Base-by-base conservation (phyloP, 2,113 vertebrate genomes). In the Cryptotis parvus region DNA sequence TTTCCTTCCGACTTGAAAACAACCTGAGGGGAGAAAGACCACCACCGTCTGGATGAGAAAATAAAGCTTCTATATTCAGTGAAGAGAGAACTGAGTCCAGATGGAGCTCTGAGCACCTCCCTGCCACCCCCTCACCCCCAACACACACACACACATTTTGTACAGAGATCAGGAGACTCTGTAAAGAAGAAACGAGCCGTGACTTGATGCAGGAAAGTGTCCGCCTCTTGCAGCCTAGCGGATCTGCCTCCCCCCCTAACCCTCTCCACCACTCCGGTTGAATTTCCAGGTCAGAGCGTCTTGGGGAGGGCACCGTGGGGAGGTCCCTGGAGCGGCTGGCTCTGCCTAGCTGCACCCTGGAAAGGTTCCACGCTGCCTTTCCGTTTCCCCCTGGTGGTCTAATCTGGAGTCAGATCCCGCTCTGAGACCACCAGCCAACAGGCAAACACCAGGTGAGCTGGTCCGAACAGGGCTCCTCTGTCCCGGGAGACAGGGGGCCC, bases 371-470 rank as follows among this genome's bases (percentile, higher is more conserved):
- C 72, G 4, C 31, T 0, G 55, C 93, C 87, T 90, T 79, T 86
- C 68, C 89, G 35, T 39, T 29, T 52, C 43, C 72, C 49, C 68
- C 74, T 10, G 88, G 95, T 96, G 95, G 95, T 94, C 96, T 96
- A 37, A 96, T 94, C 95, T 63, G 94, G 84, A 94, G 94, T 86
- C 90, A 88, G 92, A 73, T 70, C 87, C 95, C 79, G 91, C 81
- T 1, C 41, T 22, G 91, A 86, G 87, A 87, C 84, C 1, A 16
- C 16, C 68, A 97, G 97, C 97, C 97, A 97, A 92, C 43, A 0
- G 84, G 84, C 91, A 92, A 95, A 73, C 96, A 97, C 92, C 97
- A 97, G 97, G 97, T 97, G 96, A 98, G 97, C 95, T 69, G n/a
- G n/a, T 88, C 49, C 63, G 83, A 97, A 98, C 97, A 97, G 97